Evolutionary conservation across 2,888 invertebrate species (phyloP).

Genomic region (Yponomeuta cagnagella): DNA sequence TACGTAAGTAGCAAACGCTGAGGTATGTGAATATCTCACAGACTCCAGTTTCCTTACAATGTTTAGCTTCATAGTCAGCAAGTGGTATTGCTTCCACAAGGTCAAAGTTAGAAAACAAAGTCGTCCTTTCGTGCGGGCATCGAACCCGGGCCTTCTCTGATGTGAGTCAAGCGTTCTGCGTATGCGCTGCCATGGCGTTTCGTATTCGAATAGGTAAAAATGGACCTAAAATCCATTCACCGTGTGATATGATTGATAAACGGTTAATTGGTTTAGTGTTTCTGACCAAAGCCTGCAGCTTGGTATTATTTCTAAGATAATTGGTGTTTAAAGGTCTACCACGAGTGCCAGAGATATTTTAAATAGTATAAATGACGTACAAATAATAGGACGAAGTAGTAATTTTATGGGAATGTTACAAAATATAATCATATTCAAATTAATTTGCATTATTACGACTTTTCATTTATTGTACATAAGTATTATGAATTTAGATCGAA

Average conservation of each 20-base stretch:
- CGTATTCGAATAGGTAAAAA: too few species aligned
- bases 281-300: not conserved
- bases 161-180: too few species aligned
- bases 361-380: not conserved
- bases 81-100: too few species aligned
- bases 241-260: not conserved
- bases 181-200: too few species aligned
- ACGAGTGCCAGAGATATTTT: not conserved
- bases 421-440: not conserved
- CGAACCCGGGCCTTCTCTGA: too few species aligned
- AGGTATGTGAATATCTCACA: too few species aligned
- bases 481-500: not conserved
- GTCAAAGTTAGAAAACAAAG: too few species aligned
- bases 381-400: constrained; percentile 3
- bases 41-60: too few species aligned
- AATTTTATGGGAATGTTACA: constrained; percentile 4
- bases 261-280: not conserved
- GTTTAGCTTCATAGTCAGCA: too few species aligned
- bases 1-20: too few species aligned
- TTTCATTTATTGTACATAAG: not conserved
- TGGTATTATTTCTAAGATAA: not conserved
- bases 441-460: not conserved
- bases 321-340: not conserved
- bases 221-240: too few species aligned
- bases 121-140: too few species aligned